Conservation (phyloP, 2,113 vertebrate species). For the Pycnonotus jocosus region DNA sequence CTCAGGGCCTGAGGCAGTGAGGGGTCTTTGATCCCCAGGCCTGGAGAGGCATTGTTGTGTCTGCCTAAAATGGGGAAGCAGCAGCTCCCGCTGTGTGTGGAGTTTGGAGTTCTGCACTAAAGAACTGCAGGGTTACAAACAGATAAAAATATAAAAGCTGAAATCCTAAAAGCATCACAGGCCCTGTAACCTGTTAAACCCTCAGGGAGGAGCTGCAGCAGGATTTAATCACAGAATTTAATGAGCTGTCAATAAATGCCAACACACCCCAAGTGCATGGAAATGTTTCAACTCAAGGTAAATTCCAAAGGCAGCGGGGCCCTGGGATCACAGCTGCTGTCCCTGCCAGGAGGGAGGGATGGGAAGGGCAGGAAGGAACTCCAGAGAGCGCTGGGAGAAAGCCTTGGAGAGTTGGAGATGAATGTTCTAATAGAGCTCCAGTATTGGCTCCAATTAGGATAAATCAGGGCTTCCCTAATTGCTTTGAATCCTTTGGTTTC, state of each 20-base stretch:
- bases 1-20: background rate
- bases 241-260: background rate
- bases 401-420: background rate
- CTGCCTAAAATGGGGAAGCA: background rate
- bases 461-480: background rate
- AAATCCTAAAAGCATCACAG: background rate
- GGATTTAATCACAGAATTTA: background rate
- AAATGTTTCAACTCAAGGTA: background rate
- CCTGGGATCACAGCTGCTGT: background rate
- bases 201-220: background rate
- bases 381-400: background rate
- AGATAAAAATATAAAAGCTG: fast-evolving
- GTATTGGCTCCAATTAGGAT: background rate
- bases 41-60: background rate
- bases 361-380: background rate
- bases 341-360: background rate
- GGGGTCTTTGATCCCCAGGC: background rate
- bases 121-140: background rate
- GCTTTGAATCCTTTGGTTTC: background rate
- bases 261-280: background rate
- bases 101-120: fast-evolving
- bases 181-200: background rate
- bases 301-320: background rate
- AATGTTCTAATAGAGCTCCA: background rate
- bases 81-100: background rate